Conservation (phyloP, 2,888 invertebrate species). For the Parthenolecanium corni region DNA sequence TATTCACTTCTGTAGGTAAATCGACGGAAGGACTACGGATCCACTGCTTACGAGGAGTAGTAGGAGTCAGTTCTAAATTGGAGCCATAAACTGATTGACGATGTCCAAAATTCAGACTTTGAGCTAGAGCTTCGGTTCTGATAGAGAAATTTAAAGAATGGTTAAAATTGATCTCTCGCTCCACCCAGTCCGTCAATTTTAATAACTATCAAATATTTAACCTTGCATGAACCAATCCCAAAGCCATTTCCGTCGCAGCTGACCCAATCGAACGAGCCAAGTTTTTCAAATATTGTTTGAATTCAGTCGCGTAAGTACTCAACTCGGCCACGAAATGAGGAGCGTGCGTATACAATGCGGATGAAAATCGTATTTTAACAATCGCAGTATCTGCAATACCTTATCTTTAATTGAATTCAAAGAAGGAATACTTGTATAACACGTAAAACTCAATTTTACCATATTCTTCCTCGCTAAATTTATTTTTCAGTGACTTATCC, state of each 20-base stretch:
- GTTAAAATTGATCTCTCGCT: too few relatives aligned
- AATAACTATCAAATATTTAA: conserved; percentile 31
- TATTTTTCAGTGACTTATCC: conserved; percentile 9
- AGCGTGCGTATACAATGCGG: conserved; percentile 88
- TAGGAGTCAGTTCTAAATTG: conserved; percentile 35
- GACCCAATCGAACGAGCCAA: conserved; percentile 74
- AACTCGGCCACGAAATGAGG: conserved; percentile 74
- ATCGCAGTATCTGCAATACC: conserved; percentile 31
- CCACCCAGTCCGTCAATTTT: too few relatives aligned
- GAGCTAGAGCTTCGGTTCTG: conserved; percentile 42
- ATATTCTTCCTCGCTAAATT: conserved; percentile 3
- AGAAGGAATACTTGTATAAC: background rate
- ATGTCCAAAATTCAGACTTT: conserved; percentile 47
- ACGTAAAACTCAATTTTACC: background rate
- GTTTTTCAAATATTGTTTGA: conserved; percentile 75
- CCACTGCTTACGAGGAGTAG: conserved; percentile 35
- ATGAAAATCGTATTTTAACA: conserved; percentile 59
- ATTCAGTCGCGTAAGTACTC: conserved; percentile 77
- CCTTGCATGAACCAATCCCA: conserved; percentile 69
- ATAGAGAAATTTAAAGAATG: conserved; percentile 1
- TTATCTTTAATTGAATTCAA: too few relatives aligned
- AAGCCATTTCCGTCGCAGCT: conserved; percentile 88
- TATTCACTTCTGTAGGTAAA: conserved; percentile 23
- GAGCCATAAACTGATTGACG: conserved; percentile 40
- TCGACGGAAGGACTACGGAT: conserved; percentile 32